These are phyloP conservation scores for Brachypodius melanocephalos DNA, from an alignment of 2,113 vertebrate genomes.

Conservation along the genomic window DNA sequence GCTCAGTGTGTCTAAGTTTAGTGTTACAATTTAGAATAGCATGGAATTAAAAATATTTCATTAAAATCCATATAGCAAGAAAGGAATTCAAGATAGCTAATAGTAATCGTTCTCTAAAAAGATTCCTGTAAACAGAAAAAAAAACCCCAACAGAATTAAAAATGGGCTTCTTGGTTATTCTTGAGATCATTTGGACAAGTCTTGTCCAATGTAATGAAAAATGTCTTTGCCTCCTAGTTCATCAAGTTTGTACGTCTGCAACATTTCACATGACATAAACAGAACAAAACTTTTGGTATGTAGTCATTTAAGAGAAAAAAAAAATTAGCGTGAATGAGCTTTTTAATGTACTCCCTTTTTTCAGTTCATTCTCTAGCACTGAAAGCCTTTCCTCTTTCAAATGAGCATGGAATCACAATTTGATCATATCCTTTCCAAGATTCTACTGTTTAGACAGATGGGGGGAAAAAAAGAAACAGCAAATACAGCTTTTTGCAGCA, in stretches of 20 bases:
- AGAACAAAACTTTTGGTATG: neutral
- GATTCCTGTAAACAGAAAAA: neutral
- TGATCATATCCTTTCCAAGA: conserved; percentile 12
- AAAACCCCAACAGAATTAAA: neutral
- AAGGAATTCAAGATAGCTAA: neutral
- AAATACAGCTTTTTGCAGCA: neutral
- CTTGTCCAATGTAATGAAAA: neutral
- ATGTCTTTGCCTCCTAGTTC: neutral
- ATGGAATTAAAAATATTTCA: neutral
- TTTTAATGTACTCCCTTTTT: neutral
- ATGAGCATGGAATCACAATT: neutral
- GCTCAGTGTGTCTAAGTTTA: neutral
- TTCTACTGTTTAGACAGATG: conserved; percentile 3
- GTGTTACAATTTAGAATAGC: neutral
- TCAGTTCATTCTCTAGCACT: neutral
- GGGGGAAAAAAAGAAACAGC: neutral
- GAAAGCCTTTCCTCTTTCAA: neutral
- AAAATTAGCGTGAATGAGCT: neutral
- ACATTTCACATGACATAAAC: neutral
- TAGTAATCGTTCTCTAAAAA: neutral
- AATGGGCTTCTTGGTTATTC: neutral
- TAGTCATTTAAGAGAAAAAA: neutral
- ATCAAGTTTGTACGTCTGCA: neutral
- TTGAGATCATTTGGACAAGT: neutral
- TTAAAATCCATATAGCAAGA: neutral